phyloP scores from a whole-genome alignment of 2,113 vertebrate genomes.

The Tyrannus savana region DNA sequence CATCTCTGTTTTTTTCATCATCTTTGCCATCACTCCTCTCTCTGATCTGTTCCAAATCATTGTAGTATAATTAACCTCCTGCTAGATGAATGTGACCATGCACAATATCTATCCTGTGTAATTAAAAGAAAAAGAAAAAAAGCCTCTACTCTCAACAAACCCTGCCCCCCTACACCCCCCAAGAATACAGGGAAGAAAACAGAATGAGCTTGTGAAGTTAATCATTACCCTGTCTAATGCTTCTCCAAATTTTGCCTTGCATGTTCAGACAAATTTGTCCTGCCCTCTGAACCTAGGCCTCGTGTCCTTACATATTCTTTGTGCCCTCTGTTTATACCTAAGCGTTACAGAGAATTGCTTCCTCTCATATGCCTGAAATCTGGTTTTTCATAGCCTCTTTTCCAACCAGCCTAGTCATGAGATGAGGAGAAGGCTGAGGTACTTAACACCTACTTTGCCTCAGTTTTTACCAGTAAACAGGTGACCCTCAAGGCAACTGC shows the following conservation, averaged over 20 bases:
- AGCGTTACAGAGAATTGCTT: background rate
- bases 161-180: rapidly evolving
- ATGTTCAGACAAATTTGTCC: background rate
- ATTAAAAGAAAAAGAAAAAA: background rate
- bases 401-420: background rate
- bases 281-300: background rate
- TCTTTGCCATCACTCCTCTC: background rate
- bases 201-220: background rate
- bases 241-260: background rate
- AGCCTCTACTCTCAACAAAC: background rate
- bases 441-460: no score
- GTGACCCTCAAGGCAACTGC: no score
- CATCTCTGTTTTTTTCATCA: background rate
- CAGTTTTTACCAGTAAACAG: no score
- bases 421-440: no score
- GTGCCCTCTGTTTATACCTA: rapidly evolving
- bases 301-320: background rate
- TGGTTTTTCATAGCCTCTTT: background rate
- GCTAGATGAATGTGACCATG: background rate
- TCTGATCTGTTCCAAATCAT: background rate
- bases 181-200: background rate
- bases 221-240: background rate
- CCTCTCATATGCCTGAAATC: background rate
- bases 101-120: background rate
- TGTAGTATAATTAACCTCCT: background rate